Conservation (phyloP, 1,140 invertebrate species). For the Eurosta solidaginis region DNA sequence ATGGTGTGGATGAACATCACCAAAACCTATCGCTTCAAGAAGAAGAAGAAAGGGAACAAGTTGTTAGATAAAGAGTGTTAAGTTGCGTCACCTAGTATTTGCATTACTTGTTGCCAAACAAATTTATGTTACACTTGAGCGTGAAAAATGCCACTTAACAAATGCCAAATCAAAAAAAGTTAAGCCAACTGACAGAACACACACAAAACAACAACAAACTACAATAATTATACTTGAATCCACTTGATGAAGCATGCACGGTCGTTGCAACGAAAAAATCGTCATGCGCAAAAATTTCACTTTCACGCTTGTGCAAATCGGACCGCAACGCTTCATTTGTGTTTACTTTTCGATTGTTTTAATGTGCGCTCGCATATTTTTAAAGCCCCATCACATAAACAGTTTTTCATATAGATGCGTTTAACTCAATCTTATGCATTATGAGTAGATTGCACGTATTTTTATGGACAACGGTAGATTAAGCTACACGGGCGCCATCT, state of each 20-base stretch:
- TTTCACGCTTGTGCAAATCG: constrained; percentile 3
- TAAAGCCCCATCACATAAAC: too few relatives aligned
- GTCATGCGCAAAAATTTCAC: constrained; percentile 18
- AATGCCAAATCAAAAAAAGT: neutral
- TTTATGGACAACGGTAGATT: too few relatives aligned
- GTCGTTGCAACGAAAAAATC: neutral
- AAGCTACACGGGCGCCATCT: too few relatives aligned
- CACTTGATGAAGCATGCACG: neutral
- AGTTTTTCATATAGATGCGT: too few relatives aligned
- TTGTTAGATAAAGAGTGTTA: too few relatives aligned
- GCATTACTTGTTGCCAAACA: neutral
- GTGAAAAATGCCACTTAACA: neutral
- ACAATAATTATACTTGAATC: neutral
- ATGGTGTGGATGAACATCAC: too few relatives aligned
- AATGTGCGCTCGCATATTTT: neutral
- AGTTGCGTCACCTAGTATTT: too few relatives aligned
- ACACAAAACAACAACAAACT: neutral
- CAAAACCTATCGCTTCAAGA: too few relatives aligned
- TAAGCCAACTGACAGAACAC: neutral
- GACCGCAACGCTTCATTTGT: constrained; percentile 5
- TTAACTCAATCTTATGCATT: too few relatives aligned
- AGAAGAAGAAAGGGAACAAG: too few relatives aligned
- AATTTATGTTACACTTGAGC: neutral
- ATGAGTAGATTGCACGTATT: too few relatives aligned
- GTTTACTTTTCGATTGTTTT: neutral